These are phyloP conservation scores for Siderastrea radians DNA, from an alignment of 92 coral and sea anemone species.

Conservation along the genomic window DNA sequence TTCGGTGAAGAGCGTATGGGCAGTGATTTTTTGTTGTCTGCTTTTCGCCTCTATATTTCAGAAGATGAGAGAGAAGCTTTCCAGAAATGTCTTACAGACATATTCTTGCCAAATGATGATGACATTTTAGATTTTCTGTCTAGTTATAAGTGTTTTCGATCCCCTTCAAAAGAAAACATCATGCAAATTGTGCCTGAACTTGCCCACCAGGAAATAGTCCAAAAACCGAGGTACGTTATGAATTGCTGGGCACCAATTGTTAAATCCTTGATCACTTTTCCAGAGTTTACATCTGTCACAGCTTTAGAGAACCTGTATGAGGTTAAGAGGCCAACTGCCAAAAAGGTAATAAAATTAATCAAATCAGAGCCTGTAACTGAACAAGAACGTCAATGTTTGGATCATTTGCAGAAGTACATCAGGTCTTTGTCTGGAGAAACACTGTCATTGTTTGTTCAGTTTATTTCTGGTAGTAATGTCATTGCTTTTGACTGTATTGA, in stretches of 20 bases:
- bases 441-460: neutral
- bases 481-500: slow-evolving; percentile 38
- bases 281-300: too few relatives aligned
- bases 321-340: slow-evolving; percentile 32
- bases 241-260: slow-evolving; percentile 25
- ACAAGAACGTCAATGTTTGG: slow-evolving; percentile 49
- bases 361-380: slow-evolving; percentile 41
- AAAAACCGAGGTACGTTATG: slow-evolving; percentile 1
- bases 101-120: too few relatives aligned
- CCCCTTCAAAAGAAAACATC: neutral
- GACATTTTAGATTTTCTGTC: too few relatives aligned
- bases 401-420: slow-evolving; percentile 42
- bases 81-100: too few relatives aligned
- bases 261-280: neutral
- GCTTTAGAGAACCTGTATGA: slow-evolving; percentile 13
- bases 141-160: neutral
- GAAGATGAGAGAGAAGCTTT: neutral
- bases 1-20: slow-evolving; percentile 57
- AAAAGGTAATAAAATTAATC: slow-evolving; percentile 38
- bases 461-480: slow-evolving; percentile 45
- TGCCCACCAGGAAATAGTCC: slow-evolving; percentile 15
- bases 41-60: too few relatives aligned
- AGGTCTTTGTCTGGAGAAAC: slow-evolving; percentile 34
- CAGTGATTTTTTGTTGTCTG: slow-evolving; percentile 2
- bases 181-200: too few relatives aligned